phyloP scores from a whole-genome alignment of 1,140 invertebrate species.

The Papilio dardanus region DNA sequence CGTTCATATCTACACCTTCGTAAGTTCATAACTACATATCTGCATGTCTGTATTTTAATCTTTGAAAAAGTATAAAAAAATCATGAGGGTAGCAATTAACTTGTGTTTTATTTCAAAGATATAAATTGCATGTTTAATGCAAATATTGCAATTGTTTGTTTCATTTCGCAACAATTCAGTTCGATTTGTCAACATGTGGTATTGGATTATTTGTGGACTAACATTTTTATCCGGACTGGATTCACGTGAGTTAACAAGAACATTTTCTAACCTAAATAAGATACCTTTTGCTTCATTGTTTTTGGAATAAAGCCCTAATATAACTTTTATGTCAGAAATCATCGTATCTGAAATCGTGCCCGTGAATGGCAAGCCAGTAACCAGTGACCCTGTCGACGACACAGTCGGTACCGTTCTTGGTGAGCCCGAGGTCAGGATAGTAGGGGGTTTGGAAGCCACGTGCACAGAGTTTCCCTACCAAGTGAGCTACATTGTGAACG shows the following conservation, averaged over 20 bases:
- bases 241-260: neutral
- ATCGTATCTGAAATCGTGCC: slow-evolving; percentile 48
- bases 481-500: slow-evolving; percentile 79
- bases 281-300: no score
- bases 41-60: neutral
- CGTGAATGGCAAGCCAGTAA: slow-evolving; percentile 35
- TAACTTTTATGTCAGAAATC: slow-evolving; percentile 37
- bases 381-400: neutral
- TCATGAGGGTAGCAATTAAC: neutral
- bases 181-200: slow-evolving; percentile 14
- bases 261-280: neutral
- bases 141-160: neutral
- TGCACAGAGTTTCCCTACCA: slow-evolving; percentile 86
- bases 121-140: neutral
- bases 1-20: neutral
- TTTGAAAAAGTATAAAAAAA: neutral
- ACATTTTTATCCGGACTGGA: neutral
- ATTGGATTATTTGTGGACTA: neutral
- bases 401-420: no score
- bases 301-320: no score
- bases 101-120: neutral
- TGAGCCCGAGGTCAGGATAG: slow-evolving; percentile 76
- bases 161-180: neutral
- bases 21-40: neutral
- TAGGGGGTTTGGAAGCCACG: slow-evolving; percentile 84